phyloP scores from a whole-genome alignment of 1,140 invertebrate genomes.

The Aphis craccivora region DNA sequence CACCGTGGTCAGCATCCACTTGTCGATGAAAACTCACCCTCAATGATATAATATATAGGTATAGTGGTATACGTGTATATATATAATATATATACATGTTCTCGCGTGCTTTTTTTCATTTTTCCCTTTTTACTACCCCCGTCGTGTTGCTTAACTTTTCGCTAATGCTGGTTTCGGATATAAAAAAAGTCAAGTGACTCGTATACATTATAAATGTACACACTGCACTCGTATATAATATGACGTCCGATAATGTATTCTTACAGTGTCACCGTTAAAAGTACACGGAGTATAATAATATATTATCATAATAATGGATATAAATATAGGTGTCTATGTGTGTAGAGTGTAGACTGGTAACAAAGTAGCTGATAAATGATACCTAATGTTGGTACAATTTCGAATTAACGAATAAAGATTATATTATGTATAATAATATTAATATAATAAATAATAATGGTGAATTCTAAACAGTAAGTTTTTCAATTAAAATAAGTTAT shows the following conservation, averaged over 20 bases:
- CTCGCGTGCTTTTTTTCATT: constrained; percentile 18
- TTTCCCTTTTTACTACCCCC: constrained; percentile 18
- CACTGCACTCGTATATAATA: background rate
- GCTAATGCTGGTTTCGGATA: constrained; percentile 25
- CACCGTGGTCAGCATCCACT: constrained; percentile 53
- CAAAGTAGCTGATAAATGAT: background rate
- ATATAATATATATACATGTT: background rate
- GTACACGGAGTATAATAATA: background rate
- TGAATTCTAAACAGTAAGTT: background rate
- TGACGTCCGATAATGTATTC: constrained; percentile 24
- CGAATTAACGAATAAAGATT: background rate
- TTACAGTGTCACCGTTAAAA: constrained; percentile 28
- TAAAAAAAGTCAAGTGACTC: constrained; percentile 55
- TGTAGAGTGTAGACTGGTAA: background rate
- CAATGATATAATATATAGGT: background rate
- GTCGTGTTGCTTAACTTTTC: constrained; percentile 49
- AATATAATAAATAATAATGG: background rate
- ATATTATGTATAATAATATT: no score
- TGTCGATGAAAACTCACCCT: constrained; percentile 52
- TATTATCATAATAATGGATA: background rate
- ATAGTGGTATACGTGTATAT: background rate
- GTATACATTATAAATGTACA: background rate
- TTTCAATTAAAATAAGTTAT: background rate
- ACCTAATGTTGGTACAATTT: no score
- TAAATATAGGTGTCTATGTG: background rate